phyloP scores from a whole-genome alignment of 2,888 invertebrate species.

The Tolmerus cingulatus region DNA sequence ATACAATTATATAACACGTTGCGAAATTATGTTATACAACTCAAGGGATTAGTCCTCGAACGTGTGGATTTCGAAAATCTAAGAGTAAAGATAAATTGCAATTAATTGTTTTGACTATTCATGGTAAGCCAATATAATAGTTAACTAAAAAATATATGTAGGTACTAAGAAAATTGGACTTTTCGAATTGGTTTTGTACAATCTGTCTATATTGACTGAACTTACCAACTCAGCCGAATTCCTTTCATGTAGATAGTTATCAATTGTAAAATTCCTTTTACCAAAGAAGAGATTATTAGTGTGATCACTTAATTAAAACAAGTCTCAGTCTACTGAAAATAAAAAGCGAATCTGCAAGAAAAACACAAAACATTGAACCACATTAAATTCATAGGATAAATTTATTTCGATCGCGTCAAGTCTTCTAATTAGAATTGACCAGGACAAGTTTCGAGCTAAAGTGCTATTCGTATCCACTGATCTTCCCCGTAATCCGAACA shows the following conservation, averaged over 20 bases:
- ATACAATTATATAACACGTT: not conserved
- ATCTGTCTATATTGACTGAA: not conserved
- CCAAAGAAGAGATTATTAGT: not conserved
- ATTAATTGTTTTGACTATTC: not conserved
- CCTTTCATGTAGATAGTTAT: not conserved
- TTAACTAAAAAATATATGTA: not conserved
- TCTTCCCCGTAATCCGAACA: constrained; percentile 39
- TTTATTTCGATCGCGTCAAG: constrained; percentile 44
- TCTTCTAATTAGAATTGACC: constrained; percentile 40
- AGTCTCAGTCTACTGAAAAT: constrained; percentile 29
- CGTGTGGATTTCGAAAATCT: not conserved
- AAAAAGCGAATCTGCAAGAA: not conserved
- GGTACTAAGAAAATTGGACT: not conserved
- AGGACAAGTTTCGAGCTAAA: constrained; percentile 29
- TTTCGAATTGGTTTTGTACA: not conserved
- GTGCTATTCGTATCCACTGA: constrained; percentile 37
- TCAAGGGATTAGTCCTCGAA: not conserved
- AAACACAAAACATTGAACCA: not conserved
- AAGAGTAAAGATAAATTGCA: not conserved
- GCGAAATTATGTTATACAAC: not conserved
- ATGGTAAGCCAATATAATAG: not conserved
- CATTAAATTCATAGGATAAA: not conserved
- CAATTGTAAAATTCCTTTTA: not conserved
- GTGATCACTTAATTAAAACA: constrained; percentile 21
- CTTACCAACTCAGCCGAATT: not conserved